Percentiles rank a stretch among this genome's conserved stretches.
Evolutionary conservation across 2,888 invertebrate species (phyloP).

Genomic region (Sphaeridia pumilis): DNA sequence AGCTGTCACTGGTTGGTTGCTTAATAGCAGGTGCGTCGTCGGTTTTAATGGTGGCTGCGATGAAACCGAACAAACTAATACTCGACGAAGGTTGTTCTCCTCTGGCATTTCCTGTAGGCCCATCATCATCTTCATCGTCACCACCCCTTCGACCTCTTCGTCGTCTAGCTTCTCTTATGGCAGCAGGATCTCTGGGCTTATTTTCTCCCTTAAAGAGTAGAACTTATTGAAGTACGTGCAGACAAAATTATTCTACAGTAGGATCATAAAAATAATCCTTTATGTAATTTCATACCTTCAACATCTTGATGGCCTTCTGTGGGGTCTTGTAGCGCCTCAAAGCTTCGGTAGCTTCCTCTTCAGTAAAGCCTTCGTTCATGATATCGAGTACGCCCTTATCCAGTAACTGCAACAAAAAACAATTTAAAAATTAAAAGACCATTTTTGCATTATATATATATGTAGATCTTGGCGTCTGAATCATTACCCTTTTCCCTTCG

Average conservation of each 20-base stretch:
- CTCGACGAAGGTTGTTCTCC: slow-evolving; percentile 26
- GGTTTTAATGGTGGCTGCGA: slow-evolving; percentile 25
- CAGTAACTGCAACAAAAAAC: slow-evolving; percentile 18
- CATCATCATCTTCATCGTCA: slow-evolving; percentile 29
- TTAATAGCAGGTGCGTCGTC: slow-evolving; percentile 9
- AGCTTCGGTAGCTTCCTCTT: slow-evolving; percentile 29
- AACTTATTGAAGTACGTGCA: neutral
- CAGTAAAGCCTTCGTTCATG: slow-evolving; percentile 31
- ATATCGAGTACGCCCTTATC: slow-evolving; percentile 31
- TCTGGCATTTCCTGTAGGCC: slow-evolving; percentile 26
- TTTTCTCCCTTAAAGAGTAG: slow-evolving; percentile 3
- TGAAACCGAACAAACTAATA: slow-evolving; percentile 33
- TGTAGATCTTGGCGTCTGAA: too few species aligned
- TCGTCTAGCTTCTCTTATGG: neutral
- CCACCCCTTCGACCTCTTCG: slow-evolving; percentile 4
- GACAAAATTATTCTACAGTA: neutral
- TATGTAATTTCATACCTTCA: slow-evolving; percentile 20
- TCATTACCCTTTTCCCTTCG: slow-evolving; percentile 10
- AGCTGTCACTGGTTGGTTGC: neutral
- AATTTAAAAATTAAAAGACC: neutral
- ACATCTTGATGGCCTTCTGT: slow-evolving; percentile 26
- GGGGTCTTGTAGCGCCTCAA: slow-evolving; percentile 27
- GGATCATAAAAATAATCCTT: neutral
- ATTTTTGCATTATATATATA: neutral
- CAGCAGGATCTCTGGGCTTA: slow-evolving; percentile 1